Percentiles rank a stretch among this genome's conserved stretches.
phyloP scores from a whole-genome alignment of 2,797 vertebrate genomes.

The Gymnothorax reevesii region DNA sequence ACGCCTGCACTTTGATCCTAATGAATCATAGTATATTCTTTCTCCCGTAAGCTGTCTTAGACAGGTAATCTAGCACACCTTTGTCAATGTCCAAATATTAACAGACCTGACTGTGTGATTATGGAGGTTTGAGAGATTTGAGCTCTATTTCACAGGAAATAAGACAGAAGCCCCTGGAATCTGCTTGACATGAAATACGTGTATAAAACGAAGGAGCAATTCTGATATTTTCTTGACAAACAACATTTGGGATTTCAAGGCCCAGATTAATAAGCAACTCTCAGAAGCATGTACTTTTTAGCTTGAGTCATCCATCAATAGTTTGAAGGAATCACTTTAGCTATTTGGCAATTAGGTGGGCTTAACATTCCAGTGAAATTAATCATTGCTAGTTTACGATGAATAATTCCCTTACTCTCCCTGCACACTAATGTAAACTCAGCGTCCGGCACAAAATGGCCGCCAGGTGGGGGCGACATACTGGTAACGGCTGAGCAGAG shows the following conservation, averaged over 20 bases:
- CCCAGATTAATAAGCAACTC: constrained; percentile 1
- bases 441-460: background rate
- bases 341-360: background rate
- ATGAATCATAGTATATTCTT: too few species aligned
- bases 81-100: too few species aligned
- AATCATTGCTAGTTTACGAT: background rate
- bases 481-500: background rate
- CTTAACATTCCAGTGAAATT: background rate
- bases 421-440: background rate
- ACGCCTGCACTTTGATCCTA: too few species aligned
- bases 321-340: background rate
- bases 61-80: too few species aligned
- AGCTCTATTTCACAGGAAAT: too few species aligned
- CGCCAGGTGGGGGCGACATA: background rate
- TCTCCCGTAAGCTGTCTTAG: too few species aligned
- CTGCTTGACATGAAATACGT: background rate
- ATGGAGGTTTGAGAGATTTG: too few species aligned
- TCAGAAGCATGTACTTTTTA: background rate
- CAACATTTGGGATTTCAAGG: constrained; percentile 4
- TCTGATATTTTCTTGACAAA: background rate
- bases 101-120: too few species aligned
- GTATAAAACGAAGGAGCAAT: background rate
- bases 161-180: background rate
- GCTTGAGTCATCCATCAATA: background rate
- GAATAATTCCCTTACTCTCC: background rate